Percentiles rank a stretch among this genome's conserved stretches.
phyloP scores from a whole-genome alignment of 2,113 vertebrate species.

The Aphyosemion australe region DNA sequence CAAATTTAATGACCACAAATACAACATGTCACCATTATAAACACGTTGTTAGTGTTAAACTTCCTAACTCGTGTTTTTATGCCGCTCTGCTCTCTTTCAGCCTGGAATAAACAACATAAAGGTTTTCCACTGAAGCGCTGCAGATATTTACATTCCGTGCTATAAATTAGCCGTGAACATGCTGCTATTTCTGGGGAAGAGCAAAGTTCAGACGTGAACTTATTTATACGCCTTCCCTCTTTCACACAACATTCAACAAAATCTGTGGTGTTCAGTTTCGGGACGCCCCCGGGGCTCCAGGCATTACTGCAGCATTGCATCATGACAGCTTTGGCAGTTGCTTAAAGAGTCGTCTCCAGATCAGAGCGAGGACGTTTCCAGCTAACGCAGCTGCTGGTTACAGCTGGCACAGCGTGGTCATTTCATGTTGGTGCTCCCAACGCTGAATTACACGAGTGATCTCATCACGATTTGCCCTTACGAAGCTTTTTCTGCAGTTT shows the following conservation, averaged over 20 bases:
- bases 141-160: conserved; percentile 27
- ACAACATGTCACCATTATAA: too few species aligned
- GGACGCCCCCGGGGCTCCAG: conserved; percentile 34
- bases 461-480: conserved; percentile 1
- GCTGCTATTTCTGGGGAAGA: neutral
- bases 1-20: too few species aligned
- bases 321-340: conserved; percentile 53
- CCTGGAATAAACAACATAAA: neutral
- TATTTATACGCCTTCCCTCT: conserved; percentile 14
- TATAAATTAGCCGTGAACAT: conserved; percentile 13
- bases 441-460: conserved; percentile 1
- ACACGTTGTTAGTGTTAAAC: neutral
- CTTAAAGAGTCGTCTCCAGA: conserved; percentile 18
- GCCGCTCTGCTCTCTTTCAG: neutral
- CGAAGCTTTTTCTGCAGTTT: conserved; percentile 14
- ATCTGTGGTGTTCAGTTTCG: conserved; percentile 45
- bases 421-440: neutral
- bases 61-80: neutral
- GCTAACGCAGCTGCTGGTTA: neutral
- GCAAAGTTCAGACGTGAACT: conserved; percentile 2
- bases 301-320: conserved; percentile 53
- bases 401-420: conserved; percentile 29
- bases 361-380: conserved; percentile 32
- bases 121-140: neutral
- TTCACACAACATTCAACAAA: conserved; percentile 38